These are phyloP conservation scores for Phalacrocorax brasilianus DNA, from an alignment of 2,113 vertebrate species.

Conservation along the genomic window DNA sequence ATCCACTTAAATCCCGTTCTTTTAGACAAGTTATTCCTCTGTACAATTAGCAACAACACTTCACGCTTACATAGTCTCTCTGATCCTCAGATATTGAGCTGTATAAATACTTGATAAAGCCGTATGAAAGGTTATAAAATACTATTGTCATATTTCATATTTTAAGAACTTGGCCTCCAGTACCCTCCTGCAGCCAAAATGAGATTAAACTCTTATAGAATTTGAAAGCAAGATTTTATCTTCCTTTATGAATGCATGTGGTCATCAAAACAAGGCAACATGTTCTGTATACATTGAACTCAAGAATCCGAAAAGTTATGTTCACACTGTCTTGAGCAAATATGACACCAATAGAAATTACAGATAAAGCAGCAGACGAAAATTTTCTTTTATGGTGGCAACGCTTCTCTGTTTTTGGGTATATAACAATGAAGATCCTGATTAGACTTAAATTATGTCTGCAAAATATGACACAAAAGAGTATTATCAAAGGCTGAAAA, in stretches of 20 bases:
- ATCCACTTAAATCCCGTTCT: not conserved
- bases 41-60: not conserved
- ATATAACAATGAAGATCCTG: not conserved
- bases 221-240: not conserved
- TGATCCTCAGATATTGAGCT: not conserved
- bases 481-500: not conserved
- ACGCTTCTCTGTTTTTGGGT: not conserved
- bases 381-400: not conserved
- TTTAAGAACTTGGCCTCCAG: not conserved
- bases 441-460: not conserved
- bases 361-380: not conserved
- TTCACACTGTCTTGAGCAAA: not conserved
- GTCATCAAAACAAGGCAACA: not conserved
- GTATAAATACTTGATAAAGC: not conserved
- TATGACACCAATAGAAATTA: not conserved
- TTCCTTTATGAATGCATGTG: not conserved
- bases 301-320: not conserved
- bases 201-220: not conserved
- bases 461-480: not conserved
- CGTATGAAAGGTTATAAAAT: not conserved
- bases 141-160: not conserved
- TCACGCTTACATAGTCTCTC: not conserved
- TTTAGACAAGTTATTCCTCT: not conserved
- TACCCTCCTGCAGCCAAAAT: not conserved
- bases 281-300: not conserved